Conservation (phyloP, 2,797 vertebrate genomes). For the Sardinella longiceps region DNA sequence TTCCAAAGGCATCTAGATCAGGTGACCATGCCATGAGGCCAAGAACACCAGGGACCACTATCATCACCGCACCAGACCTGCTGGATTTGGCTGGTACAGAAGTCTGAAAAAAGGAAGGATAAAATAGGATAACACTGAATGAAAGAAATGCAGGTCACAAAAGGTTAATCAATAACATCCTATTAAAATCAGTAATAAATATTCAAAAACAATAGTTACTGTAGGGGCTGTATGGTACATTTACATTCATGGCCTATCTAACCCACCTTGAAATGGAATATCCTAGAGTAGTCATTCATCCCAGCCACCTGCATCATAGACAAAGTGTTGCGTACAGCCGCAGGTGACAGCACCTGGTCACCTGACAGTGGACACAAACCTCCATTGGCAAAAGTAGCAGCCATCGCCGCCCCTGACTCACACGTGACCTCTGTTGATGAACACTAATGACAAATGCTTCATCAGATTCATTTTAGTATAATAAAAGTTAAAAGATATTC, state of each 20-base stretch:
- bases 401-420: slow-evolving; percentile 70
- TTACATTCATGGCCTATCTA: background rate
- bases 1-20: slow-evolving; percentile 65
- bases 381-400: slow-evolving; percentile 71
- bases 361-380: slow-evolving; percentile 72
- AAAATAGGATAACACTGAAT: background rate
- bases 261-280: slow-evolving; percentile 69
- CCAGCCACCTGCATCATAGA: slow-evolving; percentile 75
- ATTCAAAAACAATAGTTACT: background rate
- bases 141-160: background rate
- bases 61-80: slow-evolving; percentile 61
- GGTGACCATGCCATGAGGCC: slow-evolving; percentile 71
- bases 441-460: slow-evolving; percentile 58
- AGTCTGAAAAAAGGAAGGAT: slow-evolving; percentile 54
- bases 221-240: background rate
- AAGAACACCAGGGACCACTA: slow-evolving; percentile 69
- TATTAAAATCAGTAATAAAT: background rate
- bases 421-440: slow-evolving; percentile 72
- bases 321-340: slow-evolving; percentile 61
- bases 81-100: slow-evolving; percentile 68
- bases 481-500: background rate
- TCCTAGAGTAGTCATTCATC: slow-evolving; percentile 71
- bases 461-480: slow-evolving; percentile 13
- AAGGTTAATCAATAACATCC: background rate
- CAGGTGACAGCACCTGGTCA: slow-evolving; percentile 69